Base-by-base conservation (phyloP, 2,888 invertebrate species). In the Selenia dentaria region DNA sequence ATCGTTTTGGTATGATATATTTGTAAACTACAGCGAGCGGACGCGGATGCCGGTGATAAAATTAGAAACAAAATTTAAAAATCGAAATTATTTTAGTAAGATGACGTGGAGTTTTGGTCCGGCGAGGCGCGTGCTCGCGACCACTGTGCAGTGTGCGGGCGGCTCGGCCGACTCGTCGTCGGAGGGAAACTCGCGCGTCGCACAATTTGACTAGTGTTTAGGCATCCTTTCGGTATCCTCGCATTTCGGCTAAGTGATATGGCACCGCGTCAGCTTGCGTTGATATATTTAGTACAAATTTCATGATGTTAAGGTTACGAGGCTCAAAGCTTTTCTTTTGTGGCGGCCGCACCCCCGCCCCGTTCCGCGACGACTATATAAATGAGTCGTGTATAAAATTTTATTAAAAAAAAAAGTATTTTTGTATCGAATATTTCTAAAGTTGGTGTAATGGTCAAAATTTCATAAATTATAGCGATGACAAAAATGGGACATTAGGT, bases 371-470 rank as follows among this genome's bases (percentile, higher is more conserved):
- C 78, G 70, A 68, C 76, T 74, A 74, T 81, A 76, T 80, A 72
- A 83, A 83, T 79, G 83, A 83, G 75, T 87, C 88, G 85, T 89
- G 90, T 90, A 91, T 84, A 88, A 90, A 91, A 88, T 86, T 86
- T 88, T 90, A 89, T 91, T 87, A 88, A 83, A 90, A 87, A 89
- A 84, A 91, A 91, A 88, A 88, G 89, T 92, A 92, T 91, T 92
- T 92, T 92, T 92, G 90, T 92, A 92, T 91, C 85, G 88, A 89
- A 91, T 91, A 91, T 92, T 91, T 91, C 91, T 91, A 91, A 91
- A 90, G 89, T 91, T 88, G 91, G 86, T 91, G 88, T 91, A 91
- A 92, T 91, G 90, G 79, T 87, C 90, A 91, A 91, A 91, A 91
- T 92, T 92, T 92, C 88, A 88, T 91, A 87, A 91, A 84, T 88